Percentiles rank a stretch among this genome's conserved stretches.
phyloP scores from a whole-genome alignment of 2,888 invertebrate species.

The Dolichopus griseipennis region DNA sequence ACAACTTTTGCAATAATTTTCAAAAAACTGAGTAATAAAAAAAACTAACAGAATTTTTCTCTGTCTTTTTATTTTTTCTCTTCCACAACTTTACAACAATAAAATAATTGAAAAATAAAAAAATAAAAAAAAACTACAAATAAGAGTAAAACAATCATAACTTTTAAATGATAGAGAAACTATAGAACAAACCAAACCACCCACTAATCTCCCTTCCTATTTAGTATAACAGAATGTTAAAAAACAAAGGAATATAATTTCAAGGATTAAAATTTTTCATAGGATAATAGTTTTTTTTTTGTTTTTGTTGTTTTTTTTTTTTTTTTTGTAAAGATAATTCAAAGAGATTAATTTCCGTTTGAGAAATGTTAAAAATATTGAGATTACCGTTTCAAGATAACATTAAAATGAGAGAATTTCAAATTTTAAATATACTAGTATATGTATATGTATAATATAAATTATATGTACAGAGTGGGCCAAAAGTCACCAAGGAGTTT shows the following conservation, averaged over 20 bases:
- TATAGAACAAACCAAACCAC: no score
- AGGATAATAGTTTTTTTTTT: constrained; percentile 10
- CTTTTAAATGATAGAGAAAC: no score
- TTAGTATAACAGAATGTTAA: no score
- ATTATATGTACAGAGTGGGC: no score
- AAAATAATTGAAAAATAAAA: no score
- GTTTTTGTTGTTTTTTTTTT: constrained; percentile 7
- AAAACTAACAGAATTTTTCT: constrained; percentile 17
- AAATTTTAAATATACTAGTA: no score
- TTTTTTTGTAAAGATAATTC: neutral
- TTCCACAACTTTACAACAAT: constrained; percentile 20
- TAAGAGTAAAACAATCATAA: no score
- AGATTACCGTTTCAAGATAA: neutral
- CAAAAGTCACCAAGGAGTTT: no score
- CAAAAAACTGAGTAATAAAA: neutral
- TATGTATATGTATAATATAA: no score
- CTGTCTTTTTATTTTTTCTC: constrained; percentile 21
- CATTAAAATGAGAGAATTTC: no score
- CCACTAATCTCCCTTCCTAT: no score
- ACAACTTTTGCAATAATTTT: constrained; percentile 32
- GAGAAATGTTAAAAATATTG: neutral
- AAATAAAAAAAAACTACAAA: no score
- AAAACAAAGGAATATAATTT: constrained; percentile 7
- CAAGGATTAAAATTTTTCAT: neutral
- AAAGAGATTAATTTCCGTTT: constrained; percentile 12